Evolutionary conservation across 2,797 vertebrate genomes (phyloP).

Genomic region (Mus caroli): DNA sequence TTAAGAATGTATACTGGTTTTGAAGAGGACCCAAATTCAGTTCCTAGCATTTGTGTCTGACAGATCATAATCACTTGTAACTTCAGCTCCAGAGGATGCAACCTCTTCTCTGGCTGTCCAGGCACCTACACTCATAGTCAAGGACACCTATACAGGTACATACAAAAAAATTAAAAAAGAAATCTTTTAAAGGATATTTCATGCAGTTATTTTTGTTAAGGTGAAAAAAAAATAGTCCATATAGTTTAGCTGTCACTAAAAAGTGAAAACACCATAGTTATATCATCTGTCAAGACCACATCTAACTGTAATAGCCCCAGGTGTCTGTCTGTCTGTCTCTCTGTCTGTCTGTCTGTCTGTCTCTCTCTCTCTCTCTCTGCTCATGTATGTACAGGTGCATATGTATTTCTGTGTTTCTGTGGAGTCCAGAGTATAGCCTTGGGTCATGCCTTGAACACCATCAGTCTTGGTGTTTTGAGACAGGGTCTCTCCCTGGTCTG

Average conservation of each 20-base stretch:
- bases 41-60: neutral
- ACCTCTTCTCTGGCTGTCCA: neutral
- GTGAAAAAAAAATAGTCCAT: conserved; percentile 47
- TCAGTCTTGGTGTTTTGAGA: neutral
- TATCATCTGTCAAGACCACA: neutral
- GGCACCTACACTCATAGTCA: neutral
- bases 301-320: neutral
- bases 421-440: neutral
- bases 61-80: neutral
- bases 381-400: neutral
- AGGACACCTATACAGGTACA: neutral
- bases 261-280: conserved; percentile 21
- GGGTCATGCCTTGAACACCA: neutral
- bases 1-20: neutral
- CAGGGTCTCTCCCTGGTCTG: neutral
- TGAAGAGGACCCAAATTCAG: neutral
- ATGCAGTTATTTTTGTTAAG: neutral
- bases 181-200: neutral
- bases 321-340: neutral
- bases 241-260: conserved; percentile 12
- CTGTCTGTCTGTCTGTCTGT: neutral
- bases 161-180: neutral
- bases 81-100: neutral
- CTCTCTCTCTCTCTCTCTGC: no score
- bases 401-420: neutral